Percentiles rank a stretch among this genome's conserved stretches.
Conservation (phyloP, 2,113 vertebrate species). For the Paedocypris sp. region DNA sequence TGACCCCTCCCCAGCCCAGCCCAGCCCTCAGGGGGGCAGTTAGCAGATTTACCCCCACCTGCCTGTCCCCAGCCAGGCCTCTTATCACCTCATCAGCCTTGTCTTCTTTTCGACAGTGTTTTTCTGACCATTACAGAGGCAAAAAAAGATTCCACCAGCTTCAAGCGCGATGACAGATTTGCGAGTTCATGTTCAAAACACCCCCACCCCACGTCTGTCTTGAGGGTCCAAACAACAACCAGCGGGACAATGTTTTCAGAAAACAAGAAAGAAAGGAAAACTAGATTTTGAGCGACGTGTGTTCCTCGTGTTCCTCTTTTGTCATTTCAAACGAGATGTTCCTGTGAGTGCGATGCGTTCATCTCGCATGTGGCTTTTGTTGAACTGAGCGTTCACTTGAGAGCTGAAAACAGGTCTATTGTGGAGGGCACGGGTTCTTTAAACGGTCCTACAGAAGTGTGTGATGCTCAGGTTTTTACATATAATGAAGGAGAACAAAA, state of each 20-base stretch:
- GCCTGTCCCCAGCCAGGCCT: conserved; percentile 1
- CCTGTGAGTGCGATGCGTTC: conserved; percentile 16
- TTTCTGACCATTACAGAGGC: conserved; percentile 1
- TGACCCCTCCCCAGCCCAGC: background rate
- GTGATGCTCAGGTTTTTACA: background rate
- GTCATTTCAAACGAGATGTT: conserved; percentile 3
- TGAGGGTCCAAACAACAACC: conserved; percentile 71
- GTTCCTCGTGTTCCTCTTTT: conserved; percentile 5
- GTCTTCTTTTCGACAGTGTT: background rate
- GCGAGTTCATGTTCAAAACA: conserved; percentile 68
- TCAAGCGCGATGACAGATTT: conserved; percentile 68
- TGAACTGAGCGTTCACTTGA: conserved; percentile 9
- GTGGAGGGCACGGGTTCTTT: background rate
- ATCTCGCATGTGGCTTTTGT: conserved; percentile 24
- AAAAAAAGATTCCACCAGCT: conserved; percentile 47
- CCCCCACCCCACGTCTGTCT: conserved; percentile 65
- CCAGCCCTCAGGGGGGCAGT: conserved; percentile 19
- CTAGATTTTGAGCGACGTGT: background rate
- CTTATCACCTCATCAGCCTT: conserved; percentile 19
- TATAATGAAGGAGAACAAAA: background rate
- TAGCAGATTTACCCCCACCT: conserved; percentile 29
- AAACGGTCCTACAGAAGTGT: too few species aligned
- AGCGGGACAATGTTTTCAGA: conserved; percentile 69
- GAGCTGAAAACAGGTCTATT: conserved; percentile 22
- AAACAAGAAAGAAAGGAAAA: conserved; percentile 10